These are phyloP conservation scores for Artibeus jamaicensis DNA, from an alignment of 2,797 vertebrate genomes.

Conservation along the genomic window DNA sequence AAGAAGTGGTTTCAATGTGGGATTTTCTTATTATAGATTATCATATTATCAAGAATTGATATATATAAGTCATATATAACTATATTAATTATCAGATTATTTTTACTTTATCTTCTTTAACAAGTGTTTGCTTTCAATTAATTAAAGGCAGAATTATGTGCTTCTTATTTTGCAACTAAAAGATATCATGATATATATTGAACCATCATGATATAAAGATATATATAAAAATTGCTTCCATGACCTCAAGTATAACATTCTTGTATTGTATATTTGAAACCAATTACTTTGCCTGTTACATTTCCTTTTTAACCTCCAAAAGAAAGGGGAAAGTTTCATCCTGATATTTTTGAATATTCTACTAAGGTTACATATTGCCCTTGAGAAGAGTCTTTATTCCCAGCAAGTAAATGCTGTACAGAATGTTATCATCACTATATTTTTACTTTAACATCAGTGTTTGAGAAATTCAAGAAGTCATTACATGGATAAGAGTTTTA, in stretches of 20 bases:
- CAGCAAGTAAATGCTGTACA: not conserved
- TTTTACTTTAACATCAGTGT: not conserved
- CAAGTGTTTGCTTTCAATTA: not conserved
- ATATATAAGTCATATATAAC: not conserved
- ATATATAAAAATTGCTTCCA: not conserved
- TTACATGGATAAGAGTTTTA: not conserved
- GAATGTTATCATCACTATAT: not conserved
- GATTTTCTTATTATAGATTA: not conserved
- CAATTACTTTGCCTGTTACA: not conserved
- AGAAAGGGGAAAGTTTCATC: not conserved
- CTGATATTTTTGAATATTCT: not conserved
- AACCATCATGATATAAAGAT: not conserved
- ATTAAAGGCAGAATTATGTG: not conserved
- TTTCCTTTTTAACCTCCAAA: not conserved
- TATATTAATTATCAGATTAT: not conserved
- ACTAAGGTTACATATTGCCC: not conserved
- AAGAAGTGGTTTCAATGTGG: not conserved
- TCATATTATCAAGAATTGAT: not conserved
- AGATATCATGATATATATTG: not conserved
- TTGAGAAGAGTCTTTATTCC: not conserved
- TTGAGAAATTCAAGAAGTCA: not conserved
- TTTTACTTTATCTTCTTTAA: not conserved
- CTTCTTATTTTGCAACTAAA: not conserved
- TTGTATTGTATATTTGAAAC: not conserved
- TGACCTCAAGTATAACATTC: not conserved